These are phyloP conservation scores for Oppia nitens DNA, from an alignment of 1,140 invertebrate species.

Conservation along the genomic window DNA sequence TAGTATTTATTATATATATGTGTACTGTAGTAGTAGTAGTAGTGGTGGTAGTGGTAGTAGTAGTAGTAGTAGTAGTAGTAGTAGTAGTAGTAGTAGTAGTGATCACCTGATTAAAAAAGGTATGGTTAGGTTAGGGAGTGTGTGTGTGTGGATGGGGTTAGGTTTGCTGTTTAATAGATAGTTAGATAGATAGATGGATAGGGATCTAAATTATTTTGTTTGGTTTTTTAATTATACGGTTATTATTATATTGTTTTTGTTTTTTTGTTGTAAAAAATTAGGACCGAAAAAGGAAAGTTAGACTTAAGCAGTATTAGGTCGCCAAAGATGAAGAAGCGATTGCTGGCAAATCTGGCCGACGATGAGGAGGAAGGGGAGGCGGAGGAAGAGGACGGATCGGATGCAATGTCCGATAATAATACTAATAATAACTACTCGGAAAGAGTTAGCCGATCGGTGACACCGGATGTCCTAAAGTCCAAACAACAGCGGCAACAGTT, in stretches of 20 bases:
- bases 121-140: too few relatives aligned
- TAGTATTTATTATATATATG: too few relatives aligned
- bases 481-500: neutral
- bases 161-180: too few relatives aligned
- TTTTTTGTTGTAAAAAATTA: neutral
- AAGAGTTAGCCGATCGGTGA: neutral
- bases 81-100: too few relatives aligned
- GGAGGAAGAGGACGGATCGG: neutral
- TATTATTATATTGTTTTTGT: neutral
- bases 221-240: slow-evolving; percentile 1
- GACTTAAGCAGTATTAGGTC: slow-evolving; percentile 75
- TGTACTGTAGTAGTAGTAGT: too few relatives aligned
- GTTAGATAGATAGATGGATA: too few relatives aligned
- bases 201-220: neutral
- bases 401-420: neutral
- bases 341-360: slow-evolving; percentile 16
- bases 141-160: too few relatives aligned
- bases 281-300: slow-evolving; percentile 29
- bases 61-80: too few relatives aligned
- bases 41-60: too few relatives aligned
- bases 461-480: neutral
- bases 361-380: slow-evolving; percentile 7
- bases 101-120: too few relatives aligned
- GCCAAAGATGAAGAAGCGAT: slow-evolving; percentile 59
- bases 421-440: neutral